Percentiles rank a stretch among this genome's conserved stretches.
Conservation (phyloP, 2,888 invertebrate genomes). For the Stramonita haemastoma region DNA sequence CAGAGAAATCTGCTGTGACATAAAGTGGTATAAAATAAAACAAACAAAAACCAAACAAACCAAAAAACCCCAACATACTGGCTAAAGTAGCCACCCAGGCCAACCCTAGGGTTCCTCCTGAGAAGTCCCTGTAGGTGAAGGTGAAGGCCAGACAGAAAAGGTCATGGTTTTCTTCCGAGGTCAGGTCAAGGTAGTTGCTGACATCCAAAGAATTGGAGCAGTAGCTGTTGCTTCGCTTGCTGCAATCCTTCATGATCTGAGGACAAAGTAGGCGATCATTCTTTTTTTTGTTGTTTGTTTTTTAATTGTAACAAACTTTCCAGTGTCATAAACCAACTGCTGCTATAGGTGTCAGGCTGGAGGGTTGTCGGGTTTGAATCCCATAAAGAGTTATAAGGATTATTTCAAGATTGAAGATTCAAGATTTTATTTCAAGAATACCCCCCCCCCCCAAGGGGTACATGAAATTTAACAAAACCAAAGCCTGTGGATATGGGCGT, state of each 20-base stretch:
- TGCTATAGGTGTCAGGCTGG: no score
- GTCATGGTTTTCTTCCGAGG: slow-evolving; percentile 96
- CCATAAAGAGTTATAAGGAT: no score
- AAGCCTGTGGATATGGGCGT: no score
- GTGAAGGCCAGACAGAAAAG: slow-evolving; percentile 99
- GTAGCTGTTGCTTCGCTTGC: neutral
- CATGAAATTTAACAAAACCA: no score
- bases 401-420: no score
- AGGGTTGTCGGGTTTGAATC: no score
- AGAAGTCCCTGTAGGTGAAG: slow-evolving; percentile 98
- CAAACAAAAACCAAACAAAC: neutral
- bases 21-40: neutral
- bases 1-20: no score
- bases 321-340: no score
- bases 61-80: slow-evolving; percentile 38
- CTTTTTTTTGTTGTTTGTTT: no score
- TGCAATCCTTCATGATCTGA: slow-evolving; percentile 44
- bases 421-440: no score
- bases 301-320: no score
- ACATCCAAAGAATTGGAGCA: slow-evolving; percentile 51
- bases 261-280: neutral
- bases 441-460: no score
- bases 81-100: slow-evolving; percentile 95
- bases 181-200: slow-evolving; percentile 77
- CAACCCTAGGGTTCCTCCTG: slow-evolving; percentile 96